Conservation (phyloP, 2,797 vertebrate species). For the Tiaroga cobitis region DNA sequence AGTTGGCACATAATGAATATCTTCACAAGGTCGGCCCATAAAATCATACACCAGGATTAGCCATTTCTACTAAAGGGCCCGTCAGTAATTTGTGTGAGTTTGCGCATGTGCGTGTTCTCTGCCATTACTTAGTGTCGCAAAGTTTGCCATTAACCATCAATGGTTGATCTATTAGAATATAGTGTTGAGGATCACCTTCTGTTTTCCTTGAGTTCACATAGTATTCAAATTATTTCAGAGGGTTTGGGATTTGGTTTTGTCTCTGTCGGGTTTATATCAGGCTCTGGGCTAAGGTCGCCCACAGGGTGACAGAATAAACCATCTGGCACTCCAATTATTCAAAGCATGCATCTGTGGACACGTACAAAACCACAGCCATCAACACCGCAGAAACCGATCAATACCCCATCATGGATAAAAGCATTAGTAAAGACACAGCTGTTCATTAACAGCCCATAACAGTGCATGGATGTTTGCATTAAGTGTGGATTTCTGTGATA, state of each 20-base stretch:
- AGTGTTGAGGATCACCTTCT: conserved; percentile 48
- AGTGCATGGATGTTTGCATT: background rate
- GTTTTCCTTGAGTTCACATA: conserved; percentile 42
- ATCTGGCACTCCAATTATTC: conserved; percentile 36
- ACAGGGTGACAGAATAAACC: conserved; percentile 32
- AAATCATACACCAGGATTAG: conserved; percentile 70
- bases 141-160: conserved; percentile 66
- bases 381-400: conserved; percentile 41
- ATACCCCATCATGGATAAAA: conserved; percentile 28
- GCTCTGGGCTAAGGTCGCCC: conserved; percentile 23
- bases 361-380: conserved; percentile 16
- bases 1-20: conserved; percentile 35
- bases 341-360: conserved; percentile 33
- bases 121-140: conserved; percentile 29
- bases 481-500: background rate
- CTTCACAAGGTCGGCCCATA: conserved; percentile 63
- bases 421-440: conserved; percentile 17
- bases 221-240: conserved; percentile 46
- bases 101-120: conserved; percentile 33
- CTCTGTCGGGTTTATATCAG: conserved; percentile 22
- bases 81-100: conserved; percentile 48
- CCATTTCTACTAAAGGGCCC: conserved; percentile 60
- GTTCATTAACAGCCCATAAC: background rate
- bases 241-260: background rate
- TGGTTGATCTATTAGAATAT: conserved; percentile 62